Base-by-base conservation (phyloP, 2,113 vertebrate species). In the Colossoma macropomum region DNA sequence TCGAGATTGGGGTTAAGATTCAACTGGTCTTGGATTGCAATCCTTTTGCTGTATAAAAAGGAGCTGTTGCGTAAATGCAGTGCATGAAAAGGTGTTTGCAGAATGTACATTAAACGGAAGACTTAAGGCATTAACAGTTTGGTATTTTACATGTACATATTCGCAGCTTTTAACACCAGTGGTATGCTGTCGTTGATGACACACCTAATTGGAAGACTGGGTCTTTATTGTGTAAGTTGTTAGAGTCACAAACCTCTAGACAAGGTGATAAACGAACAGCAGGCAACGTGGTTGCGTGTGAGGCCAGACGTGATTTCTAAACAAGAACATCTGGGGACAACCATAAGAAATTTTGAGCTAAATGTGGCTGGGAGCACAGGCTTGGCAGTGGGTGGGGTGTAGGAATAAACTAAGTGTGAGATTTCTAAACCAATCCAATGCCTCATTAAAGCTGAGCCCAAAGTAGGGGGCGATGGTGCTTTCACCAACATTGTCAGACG, bases 1-100 rank as follows among this genome's bases (percentile, higher is more conserved):
- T 74, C 68, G 52, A 73, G 59, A 87, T 82, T 83, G 80, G 71
- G 82, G 79, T 84, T 84, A 78, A 86, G 86, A 66, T 52, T 62
- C 69, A 72, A 41, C 66, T 73, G 60, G 13, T 76, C 27, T 13
- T 16, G 32, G 9, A n/a, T 41, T 82, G 11, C 25, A 56, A 6
- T 69, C 38, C 63, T 11, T 11, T 10, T 54, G 62, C 28, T 38
- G 54, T 80, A 6, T 34, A 34, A 81, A 28, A 52, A 59, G 59
- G 11, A 65, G 15, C 6, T 65, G 59, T 32, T 41, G 38, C 12
- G 30, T n/a, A 66, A 66, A 45, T 81, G 21, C 34, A 65, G 15
- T 38, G 41, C 17, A 66, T 8, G 65, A 62, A 15, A 56, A 50
- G 25, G 30, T 7, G n/a, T n/a, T n/a, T n/a, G 25, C n/a, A n/a